These are phyloP conservation scores for Ooceraea biroi DNA, from an alignment of 1,140 invertebrate species.

Conservation along the genomic window DNA sequence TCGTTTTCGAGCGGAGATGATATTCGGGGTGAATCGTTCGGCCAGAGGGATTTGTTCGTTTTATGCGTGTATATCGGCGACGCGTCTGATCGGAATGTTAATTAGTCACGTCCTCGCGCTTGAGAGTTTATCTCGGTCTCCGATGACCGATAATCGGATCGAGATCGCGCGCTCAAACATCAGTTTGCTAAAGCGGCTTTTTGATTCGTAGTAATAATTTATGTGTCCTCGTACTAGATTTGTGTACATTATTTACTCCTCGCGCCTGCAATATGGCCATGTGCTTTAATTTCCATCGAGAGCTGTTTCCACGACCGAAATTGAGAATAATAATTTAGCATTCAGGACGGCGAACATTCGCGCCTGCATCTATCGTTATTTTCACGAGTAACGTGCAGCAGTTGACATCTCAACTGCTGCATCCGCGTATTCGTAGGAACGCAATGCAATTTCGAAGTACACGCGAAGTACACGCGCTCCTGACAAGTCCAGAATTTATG, in stretches of 20 bases:
- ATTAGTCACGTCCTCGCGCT: neutral
- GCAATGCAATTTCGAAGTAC: constrained; percentile 28
- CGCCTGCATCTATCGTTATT: constrained; percentile 20
- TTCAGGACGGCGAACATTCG: constrained; percentile 5
- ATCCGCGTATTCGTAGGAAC: constrained; percentile 12
- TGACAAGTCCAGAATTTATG: constrained; percentile 36
- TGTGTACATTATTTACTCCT: neutral
- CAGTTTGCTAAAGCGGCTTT: neutral
- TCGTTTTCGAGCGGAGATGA: neutral
- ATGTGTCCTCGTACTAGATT: constrained; percentile 9
- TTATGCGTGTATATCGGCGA: neutral
- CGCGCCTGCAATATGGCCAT: neutral
- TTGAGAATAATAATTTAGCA: constrained; percentile 46
- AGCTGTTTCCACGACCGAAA: constrained; percentile 10
- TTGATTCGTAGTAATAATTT: constrained; percentile 25
- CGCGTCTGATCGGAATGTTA: neutral
- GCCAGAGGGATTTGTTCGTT: neutral
- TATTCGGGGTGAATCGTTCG: neutral
- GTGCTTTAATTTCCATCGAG: neutral
- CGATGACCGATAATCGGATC: neutral
- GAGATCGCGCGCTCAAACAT: neutral
- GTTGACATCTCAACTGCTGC: constrained; percentile 41
- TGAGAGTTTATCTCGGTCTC: neutral
- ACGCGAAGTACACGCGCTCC: constrained; percentile 22
- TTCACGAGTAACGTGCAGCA: constrained; percentile 28